A percentile compares a stretch with the other conserved stretches of the same genome.
phyloP scores from a whole-genome alignment of 2,797 vertebrate species.

The Mormyrops attenuatus region DNA sequence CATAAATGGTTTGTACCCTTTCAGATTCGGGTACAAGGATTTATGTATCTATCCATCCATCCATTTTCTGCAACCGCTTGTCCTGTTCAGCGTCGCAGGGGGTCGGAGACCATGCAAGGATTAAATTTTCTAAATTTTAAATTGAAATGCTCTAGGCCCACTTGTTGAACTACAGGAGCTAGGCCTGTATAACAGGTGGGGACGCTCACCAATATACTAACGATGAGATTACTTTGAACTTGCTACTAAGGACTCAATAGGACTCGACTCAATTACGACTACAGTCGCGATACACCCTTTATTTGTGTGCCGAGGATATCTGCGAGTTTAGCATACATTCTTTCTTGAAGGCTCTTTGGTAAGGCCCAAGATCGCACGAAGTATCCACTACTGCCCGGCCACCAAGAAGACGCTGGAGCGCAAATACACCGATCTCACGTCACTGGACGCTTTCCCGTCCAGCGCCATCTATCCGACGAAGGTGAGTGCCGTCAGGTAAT shows the following conservation, averaged over 20 bases:
- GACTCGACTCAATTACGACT: neutral
- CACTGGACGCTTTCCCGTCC: constrained; percentile 52
- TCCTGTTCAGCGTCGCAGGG: neutral
- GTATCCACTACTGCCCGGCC: constrained; percentile 55
- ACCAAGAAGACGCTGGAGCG: constrained; percentile 54
- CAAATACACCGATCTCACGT: constrained; percentile 55
- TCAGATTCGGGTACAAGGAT: neutral
- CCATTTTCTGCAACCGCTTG: neutral
- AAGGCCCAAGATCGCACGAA: constrained; percentile 51
- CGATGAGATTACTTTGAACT: neutral
- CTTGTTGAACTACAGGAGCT: neutral
- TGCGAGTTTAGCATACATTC: neutral
- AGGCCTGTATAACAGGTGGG: neutral
- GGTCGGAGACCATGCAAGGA: neutral
- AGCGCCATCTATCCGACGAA: constrained; percentile 52
- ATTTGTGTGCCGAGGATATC: neutral
- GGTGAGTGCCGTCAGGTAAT: neutral
- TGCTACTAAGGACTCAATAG: neutral
- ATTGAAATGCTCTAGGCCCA: neutral
- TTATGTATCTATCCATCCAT: neutral
- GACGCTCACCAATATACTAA: neutral
- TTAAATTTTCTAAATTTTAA: neutral
- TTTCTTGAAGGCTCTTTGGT: constrained; percentile 48
- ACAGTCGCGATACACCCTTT: neutral
- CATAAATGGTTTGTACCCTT: neutral